Conservation (phyloP, 2,113 vertebrate species). For the Salminus brasiliensis region DNA sequence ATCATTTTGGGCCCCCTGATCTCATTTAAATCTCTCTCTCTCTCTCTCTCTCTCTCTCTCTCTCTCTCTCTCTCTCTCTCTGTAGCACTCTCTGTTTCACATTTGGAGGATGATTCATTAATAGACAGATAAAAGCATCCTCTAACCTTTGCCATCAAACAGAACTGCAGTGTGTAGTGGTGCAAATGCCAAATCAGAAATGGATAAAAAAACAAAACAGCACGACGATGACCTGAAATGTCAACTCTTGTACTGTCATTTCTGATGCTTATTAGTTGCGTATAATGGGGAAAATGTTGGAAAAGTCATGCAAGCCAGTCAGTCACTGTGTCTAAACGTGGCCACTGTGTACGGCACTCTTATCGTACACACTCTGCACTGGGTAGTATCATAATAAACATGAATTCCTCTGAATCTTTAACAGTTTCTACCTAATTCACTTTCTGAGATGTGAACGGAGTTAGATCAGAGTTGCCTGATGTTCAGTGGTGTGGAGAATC, state of each 20-base stretch:
- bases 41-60: constrained; percentile 20
- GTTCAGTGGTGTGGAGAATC: too few species aligned
- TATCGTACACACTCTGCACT: too few species aligned
- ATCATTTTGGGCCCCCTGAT: constrained; percentile 56
- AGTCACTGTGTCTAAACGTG: too few species aligned
- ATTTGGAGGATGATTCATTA: constrained; percentile 32
- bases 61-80: constrained; percentile 21
- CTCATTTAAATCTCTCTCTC: constrained; percentile 47
- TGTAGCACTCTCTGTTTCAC: too few species aligned
- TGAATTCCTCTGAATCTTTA: too few species aligned
- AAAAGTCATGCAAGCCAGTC: background rate
- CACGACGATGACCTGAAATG: constrained; percentile 17
- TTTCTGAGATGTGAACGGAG: too few species aligned
- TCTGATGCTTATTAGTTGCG: too few species aligned
- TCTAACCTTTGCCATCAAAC: constrained; percentile 52
- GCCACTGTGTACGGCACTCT: too few species aligned
- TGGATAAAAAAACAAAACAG: constrained; percentile 14
- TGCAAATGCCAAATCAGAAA: constrained; percentile 48
- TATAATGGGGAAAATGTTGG: background rate
- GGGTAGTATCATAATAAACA: too few species aligned
- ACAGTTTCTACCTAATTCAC: too few species aligned
- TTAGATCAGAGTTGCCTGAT: too few species aligned
- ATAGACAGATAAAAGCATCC: constrained; percentile 39
- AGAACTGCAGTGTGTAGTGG: constrained; percentile 25
- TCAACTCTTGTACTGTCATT: background rate